Percentiles rank a stretch among this genome's conserved stretches.
These are phyloP conservation scores for Aphidoletes aphidimyza DNA, from an alignment of 2,888 invertebrate species.

Conservation along the genomic window DNA sequence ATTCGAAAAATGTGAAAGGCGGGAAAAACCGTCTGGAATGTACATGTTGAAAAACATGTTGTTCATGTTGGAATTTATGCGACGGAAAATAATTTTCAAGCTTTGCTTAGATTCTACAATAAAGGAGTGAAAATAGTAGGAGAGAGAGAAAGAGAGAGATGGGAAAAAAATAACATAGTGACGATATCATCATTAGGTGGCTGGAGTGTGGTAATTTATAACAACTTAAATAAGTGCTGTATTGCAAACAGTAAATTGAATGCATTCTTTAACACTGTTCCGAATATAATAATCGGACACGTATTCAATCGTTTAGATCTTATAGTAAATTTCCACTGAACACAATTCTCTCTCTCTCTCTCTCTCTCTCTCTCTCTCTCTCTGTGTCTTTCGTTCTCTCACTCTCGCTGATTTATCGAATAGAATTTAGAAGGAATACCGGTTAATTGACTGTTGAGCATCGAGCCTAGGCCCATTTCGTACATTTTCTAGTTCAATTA, in stretches of 20 bases:
- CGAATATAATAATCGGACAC: constrained; percentile 1
- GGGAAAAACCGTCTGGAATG: constrained; percentile 53
- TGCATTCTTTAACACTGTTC: not conserved
- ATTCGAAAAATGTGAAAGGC: constrained; percentile 39
- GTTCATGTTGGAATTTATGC: constrained; percentile 60
- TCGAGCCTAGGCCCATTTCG: not conserved
- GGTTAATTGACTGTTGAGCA: not conserved
- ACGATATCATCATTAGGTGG: constrained; percentile 46
- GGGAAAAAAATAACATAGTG: not conserved
- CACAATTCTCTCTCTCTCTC: too few species aligned
- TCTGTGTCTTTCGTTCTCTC: too few species aligned
- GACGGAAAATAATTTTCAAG: constrained; percentile 30
- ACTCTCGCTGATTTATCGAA: not conserved
- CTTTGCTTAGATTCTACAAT: constrained; percentile 25
- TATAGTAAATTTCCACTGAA: not conserved
- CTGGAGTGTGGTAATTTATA: not conserved
- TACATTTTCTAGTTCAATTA: not conserved
- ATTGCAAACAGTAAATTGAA: not conserved
- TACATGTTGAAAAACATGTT: constrained; percentile 60
- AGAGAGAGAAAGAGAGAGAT: not conserved
- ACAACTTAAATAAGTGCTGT: not conserved
- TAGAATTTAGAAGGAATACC: not conserved
- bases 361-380: too few species aligned
- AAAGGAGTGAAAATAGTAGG: too few species aligned
- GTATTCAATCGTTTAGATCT: not conserved